Base-by-base conservation (phyloP, 53 echinoderm and acorn worm species). In the Patiria pectinifera region DNA sequence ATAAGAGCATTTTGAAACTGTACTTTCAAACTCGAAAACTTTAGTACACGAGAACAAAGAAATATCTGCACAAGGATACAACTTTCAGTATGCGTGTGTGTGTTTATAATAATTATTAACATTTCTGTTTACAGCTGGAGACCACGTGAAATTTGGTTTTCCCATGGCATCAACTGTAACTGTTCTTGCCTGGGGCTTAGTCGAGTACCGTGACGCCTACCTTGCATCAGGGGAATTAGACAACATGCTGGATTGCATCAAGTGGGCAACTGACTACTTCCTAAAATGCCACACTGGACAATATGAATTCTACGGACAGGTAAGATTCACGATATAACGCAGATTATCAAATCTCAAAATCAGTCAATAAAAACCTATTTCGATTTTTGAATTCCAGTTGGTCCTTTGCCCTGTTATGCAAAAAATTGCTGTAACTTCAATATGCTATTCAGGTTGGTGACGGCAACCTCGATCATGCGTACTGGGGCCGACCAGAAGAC, bases 221-320 rank as follows among this genome's bases (percentile, higher is more conserved):
- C 18, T 45, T 63, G 66, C 45, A 14, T 88, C 97, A 7, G 92
- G 93, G 12, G 91, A 95, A 79, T 91, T 95, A 76, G 85, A 91
- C 69, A 91, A 88, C 86, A 93, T 87, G 83, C 82, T 93, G 19
- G 95, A 94, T 59, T 91, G 94, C 60, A 81, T 97, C 60, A 92
- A 86, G 88, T 97, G 97, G 97, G 97, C 94, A 12, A 97, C 97
- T 11, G 97, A 97, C 83, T 97, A 97, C 85, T 97, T 97, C 89
- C 24, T 97, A n/a, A 97, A 97, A 72, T 94, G 94, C 45, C 94
- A 97, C 86, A 92, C 93, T 13, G 92, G 82, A 18, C 16, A 72
- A 9, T 78, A 91, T 45, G 91, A 92, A 89, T 97, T 97, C 89
- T 97, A 97, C 78, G 97, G 81, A 12, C 97, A 95, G 92, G 95